Evolutionary conservation across 2,888 invertebrate species (phyloP).

Genomic region (Elgonia sp.): DNA sequence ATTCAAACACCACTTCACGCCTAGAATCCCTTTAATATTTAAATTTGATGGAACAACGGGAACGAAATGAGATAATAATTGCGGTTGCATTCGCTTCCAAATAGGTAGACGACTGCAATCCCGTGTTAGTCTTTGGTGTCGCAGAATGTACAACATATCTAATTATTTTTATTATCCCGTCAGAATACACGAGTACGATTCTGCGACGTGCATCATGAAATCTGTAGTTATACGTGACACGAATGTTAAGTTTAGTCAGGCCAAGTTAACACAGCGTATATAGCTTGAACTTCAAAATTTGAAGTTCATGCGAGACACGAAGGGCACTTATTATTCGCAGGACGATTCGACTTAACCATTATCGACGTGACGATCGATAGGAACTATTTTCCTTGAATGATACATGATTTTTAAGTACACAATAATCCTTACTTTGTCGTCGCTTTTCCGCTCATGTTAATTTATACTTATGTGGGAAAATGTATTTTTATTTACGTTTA

Average conservation of each 20-base stretch:
- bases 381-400: conserved; percentile 29
- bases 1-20: too few relatives aligned
- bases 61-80: neutral
- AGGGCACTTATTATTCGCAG: conserved; percentile 50
- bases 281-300: conserved; percentile 48
- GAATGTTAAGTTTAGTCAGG: conserved; percentile 17
- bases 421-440: neutral
- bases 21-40: neutral
- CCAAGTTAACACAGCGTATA: conserved; percentile 36
- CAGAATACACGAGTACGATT: conserved; percentile 38
- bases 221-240: conserved; percentile 58
- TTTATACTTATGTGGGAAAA: too few relatives aligned
- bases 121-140: neutral
- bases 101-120: neutral
- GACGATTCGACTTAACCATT: conserved; percentile 43
- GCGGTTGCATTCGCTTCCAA: neutral
- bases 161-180: conserved; percentile 60
- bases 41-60: neutral
- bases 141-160: conserved; percentile 27
- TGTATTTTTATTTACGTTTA: too few relatives aligned
- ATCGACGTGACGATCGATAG: conserved; percentile 49
- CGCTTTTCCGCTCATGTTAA: too few relatives aligned
- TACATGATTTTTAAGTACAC: conserved; percentile 16
- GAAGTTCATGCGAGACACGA: conserved; percentile 38
- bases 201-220: conserved; percentile 53